phyloP scores from a whole-genome alignment of 1,140 invertebrate species.

The Centruroides vittatus region DNA sequence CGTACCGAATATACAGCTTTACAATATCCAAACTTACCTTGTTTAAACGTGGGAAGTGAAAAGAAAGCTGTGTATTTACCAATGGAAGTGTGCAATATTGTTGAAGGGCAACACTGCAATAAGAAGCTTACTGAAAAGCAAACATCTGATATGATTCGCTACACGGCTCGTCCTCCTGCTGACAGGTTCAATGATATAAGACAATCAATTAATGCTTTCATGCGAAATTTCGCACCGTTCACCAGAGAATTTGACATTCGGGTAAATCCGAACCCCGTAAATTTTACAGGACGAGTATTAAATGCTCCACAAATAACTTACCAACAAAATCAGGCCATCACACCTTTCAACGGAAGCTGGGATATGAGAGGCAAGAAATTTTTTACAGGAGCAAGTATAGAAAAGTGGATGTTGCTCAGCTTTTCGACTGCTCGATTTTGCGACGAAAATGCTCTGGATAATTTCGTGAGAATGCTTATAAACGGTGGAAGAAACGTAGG shows the following conservation, averaged over 20 bases:
- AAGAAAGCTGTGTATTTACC: constrained; percentile 19
- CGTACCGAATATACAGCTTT: constrained; percentile 1
- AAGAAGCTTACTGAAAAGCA: constrained; percentile 6
- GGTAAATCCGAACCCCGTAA: constrained; percentile 6
- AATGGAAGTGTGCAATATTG: constrained; percentile 23
- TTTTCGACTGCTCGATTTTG: neutral
- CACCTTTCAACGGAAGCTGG: constrained; percentile 37
- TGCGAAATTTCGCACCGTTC: constrained; percentile 7
- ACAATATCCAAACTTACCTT: constrained; percentile 22
- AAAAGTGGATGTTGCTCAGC: constrained; percentile 17
- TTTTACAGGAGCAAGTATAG: constrained; percentile 32
- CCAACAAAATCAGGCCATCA: constrained; percentile 1
- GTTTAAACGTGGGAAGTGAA: constrained; percentile 22
- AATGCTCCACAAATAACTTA: constrained; percentile 2
- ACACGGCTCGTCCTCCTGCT: constrained; percentile 20
- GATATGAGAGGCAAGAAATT: constrained; percentile 45
- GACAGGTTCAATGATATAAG: constrained; percentile 17
- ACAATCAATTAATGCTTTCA: neutral
- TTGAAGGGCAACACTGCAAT: constrained; percentile 18
- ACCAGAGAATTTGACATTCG: constrained; percentile 19
- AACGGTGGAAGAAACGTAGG: neutral
- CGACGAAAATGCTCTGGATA: neutral
- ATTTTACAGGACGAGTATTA: constrained; percentile 12
- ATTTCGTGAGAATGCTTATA: neutral
- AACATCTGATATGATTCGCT: constrained; percentile 13